Evolutionary conservation across 2,797 vertebrate genomes (phyloP), one percentile per base, ranked within the genome.

Genomic region (Scarus forsteni): DNA sequence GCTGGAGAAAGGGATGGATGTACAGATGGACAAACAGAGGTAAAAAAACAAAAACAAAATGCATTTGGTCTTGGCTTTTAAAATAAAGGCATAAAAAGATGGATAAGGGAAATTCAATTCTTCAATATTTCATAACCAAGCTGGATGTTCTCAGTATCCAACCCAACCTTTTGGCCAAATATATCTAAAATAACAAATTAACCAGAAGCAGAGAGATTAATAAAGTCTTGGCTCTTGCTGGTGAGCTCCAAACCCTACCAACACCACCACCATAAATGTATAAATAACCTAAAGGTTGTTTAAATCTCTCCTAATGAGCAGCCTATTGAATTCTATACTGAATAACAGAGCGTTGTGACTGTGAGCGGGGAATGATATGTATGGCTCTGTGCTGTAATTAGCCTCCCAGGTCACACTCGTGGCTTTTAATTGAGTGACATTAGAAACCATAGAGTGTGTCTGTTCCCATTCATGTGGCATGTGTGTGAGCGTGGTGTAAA

Each of bases 341-440:
- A 43, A 48, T 3, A 9, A 16, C 46, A 58, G 58, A 60, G 19
- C 35, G 54, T 12, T 8, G 5, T 43, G 11, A 18, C n/a, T 12
- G 44, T 18, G 42, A 19, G 52, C 40, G 43, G 42, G 52, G 39
- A 68, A 66, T 66, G 34, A 64, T 66, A 48, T 43, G 45, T 55
- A 19, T 59, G 40, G 49, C 42, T 60, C 45, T 13, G 10, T 48
- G 52, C 42, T 60, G 46, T 74, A 85, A 83, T 79, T 78, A 80
- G 44, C 66, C 61, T 58, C 7, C 4, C 48, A 60, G 75, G 54
- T 49, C 64, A 27, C 14, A 71, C 53, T 9, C 16, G 39, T 67
- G 65, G 50, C 60, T 35, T 75, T 75, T 64, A 51, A 75, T 50
- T 70, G 44, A 65, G 56, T 53, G 54, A 36, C 51, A 57, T 69